These are phyloP conservation scores for Lepisosteus oculatus DNA, from an alignment of 2,113 vertebrate genomes.

Conservation along the genomic window DNA sequence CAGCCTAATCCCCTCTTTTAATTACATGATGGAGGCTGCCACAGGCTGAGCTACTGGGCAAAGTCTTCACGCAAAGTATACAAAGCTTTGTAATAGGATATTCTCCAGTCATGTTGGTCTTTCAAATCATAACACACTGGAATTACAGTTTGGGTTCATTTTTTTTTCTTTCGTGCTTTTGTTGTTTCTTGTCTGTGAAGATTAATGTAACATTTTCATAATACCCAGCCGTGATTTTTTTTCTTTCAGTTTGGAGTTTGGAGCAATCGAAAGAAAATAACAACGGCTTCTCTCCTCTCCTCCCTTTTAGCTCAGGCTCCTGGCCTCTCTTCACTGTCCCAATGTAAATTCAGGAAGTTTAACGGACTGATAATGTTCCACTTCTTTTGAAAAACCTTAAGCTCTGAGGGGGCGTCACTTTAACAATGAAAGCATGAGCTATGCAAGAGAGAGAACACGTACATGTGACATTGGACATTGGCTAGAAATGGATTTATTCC, in stretches of 20 bases:
- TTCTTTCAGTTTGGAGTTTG: background rate
- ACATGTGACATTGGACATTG: too few species aligned
- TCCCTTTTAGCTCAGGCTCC: too few species aligned
- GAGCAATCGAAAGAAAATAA: too few species aligned
- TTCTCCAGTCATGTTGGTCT: background rate
- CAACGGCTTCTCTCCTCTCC: too few species aligned
- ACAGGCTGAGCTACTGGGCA: background rate
- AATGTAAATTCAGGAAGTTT: background rate
- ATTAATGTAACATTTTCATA: background rate
- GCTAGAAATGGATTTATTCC: too few species aligned
- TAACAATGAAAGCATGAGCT: too few species aligned
- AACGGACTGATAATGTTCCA: too few species aligned
- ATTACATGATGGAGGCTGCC: slow-evolving; percentile 18
- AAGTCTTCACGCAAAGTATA: slow-evolving; percentile 7
- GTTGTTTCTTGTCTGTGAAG: background rate
- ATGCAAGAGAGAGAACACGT: too few species aligned
- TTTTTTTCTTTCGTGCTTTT: background rate
- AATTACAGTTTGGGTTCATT: background rate
- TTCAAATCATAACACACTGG: background rate
- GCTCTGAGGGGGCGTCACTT: too few species aligned
- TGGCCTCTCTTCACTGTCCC: background rate
- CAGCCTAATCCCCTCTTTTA: slow-evolving; percentile 26
- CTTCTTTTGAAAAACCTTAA: too few species aligned
- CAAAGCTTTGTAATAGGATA: background rate
- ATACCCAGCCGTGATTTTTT: background rate